Evolutionary conservation across 1,140 invertebrate species (phyloP).

Genomic region (Kradibia gibbosae): DNA sequence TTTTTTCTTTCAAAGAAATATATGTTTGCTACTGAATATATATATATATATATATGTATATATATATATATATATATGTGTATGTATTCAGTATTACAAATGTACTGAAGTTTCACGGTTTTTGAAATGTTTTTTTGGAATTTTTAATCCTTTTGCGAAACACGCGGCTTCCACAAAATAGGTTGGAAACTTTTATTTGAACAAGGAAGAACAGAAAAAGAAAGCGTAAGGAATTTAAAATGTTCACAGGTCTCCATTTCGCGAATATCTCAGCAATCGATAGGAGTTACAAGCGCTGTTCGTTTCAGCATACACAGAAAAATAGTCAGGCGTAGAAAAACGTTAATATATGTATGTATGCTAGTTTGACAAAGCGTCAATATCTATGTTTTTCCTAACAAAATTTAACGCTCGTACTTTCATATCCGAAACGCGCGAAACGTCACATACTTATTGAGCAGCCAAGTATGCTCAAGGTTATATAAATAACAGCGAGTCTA

Average conservation of each 20-base stretch:
- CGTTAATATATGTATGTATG: not conserved
- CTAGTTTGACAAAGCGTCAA: not conserved
- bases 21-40: no score
- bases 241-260: not conserved
- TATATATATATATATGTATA: no score
- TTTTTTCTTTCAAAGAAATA: no score
- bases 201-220: not conserved
- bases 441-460: conserved; percentile 21
- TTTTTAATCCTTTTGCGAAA: no score
- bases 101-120: no score
- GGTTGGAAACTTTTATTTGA: no score
- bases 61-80: no score
- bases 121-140: no score
- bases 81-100: no score
- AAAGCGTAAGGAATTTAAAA: conserved; percentile 6
- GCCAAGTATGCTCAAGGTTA: conserved; percentile 14
- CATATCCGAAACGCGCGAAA: conserved; percentile 12
- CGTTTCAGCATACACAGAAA: conserved; percentile 10
- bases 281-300: conserved; percentile 8
- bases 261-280: not conserved
- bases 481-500: conserved; percentile 19
- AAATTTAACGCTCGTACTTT: not conserved
- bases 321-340: not conserved
- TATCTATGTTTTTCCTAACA: conserved; percentile 24
- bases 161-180: not conserved